Percentiles rank a stretch among this genome's conserved stretches.
These are phyloP conservation scores for Phania funesta DNA, from an alignment of 2,888 invertebrate species.

Conservation along the genomic window DNA sequence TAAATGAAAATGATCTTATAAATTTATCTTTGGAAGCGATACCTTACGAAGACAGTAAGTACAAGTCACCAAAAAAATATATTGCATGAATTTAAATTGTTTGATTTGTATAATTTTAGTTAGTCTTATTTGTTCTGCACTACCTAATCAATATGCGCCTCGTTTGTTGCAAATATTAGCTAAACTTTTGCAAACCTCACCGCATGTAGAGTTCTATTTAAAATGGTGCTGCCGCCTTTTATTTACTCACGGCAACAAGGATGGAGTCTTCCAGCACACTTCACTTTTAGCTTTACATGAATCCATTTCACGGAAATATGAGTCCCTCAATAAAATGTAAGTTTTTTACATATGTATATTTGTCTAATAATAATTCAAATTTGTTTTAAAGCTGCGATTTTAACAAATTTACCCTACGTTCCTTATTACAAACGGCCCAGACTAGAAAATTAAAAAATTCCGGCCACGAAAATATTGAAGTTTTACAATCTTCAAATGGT, in stretches of 20 bases:
- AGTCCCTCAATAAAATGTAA: constrained; percentile 92
- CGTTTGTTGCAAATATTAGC: constrained; percentile 87
- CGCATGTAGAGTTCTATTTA: constrained; percentile 94
- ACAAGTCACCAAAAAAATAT: neutral
- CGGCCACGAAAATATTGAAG: neutral
- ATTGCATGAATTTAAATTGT: neutral
- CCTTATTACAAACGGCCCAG: constrained; percentile 83
- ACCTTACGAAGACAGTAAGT: constrained; percentile 88
- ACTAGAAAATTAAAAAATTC: constrained; percentile 34
- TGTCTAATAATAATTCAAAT: too few species aligned
- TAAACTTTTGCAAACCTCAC: constrained; percentile 86
- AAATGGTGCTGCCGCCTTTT: constrained; percentile 88
- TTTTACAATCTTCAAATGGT: neutral
- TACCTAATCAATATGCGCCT: constrained; percentile 89
- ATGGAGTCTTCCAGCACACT: constrained; percentile 83
- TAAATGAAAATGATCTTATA: constrained; percentile 90
- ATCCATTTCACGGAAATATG: constrained; percentile 88
- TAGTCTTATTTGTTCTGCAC: constrained; percentile 84
- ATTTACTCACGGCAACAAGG: constrained; percentile 84
- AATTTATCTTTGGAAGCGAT: constrained; percentile 91
- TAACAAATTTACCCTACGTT: constrained; percentile 91
- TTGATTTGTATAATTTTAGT: constrained; percentile 82
- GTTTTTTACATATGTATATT: constrained; percentile 71
- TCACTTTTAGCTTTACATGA: constrained; percentile 89
- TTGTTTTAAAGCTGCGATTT: constrained; percentile 90